Conservation (phyloP, 2,888 invertebrate genomes). For the Notocelia uddmanniana region DNA sequence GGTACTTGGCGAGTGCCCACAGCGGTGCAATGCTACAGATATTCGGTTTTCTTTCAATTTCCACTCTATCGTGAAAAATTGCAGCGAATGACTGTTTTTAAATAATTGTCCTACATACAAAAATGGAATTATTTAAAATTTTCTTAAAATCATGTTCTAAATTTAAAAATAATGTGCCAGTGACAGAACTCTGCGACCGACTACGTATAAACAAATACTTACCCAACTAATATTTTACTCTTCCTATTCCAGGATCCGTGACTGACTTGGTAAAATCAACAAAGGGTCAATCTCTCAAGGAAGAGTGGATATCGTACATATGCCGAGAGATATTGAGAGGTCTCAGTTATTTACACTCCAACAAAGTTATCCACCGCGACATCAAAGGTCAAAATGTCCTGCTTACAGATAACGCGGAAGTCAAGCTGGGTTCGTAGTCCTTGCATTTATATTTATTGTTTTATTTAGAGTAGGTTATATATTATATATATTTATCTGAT, state of each 20-base stretch:
- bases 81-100: too few relatives aligned
- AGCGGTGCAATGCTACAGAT: too few relatives aligned
- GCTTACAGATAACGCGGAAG: constrained; percentile 99
- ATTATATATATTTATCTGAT: constrained; percentile 32
- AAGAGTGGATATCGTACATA: constrained; percentile 99
- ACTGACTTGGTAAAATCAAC: constrained; percentile 99
- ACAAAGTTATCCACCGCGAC: constrained; percentile 99
- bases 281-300: constrained; percentile 98
- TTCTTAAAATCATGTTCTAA: too few relatives aligned
- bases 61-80: too few relatives aligned
- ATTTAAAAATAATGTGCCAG: too few relatives aligned
- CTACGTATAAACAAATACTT: too few relatives aligned
- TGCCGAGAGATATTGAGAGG: constrained; percentile 98
- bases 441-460: constrained; percentile 23
- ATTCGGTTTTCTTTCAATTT: too few relatives aligned
- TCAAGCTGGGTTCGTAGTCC: constrained; percentile 93
- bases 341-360: constrained; percentile 98
- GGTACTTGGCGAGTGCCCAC: too few relatives aligned
- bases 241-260: constrained; percentile 90
- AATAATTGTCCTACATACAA: too few relatives aligned
- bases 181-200: too few relatives aligned
- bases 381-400: constrained; percentile 99
- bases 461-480: not conserved
- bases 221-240: not conserved
- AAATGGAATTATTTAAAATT: too few relatives aligned